Conservation (phyloP, 2,113 vertebrate species). For the Tichodroma muraria region DNA sequence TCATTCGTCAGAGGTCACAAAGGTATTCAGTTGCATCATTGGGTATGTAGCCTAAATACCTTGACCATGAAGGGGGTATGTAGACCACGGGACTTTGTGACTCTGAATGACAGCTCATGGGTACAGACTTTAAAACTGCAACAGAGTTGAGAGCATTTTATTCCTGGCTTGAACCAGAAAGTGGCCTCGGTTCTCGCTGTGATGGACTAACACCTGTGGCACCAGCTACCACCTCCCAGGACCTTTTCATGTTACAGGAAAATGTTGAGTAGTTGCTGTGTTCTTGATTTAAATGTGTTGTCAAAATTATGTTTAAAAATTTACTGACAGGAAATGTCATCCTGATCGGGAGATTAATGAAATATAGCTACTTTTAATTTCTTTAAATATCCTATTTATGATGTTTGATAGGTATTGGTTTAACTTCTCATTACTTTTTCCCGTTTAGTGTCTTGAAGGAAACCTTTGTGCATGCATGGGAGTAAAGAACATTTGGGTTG, state of each 20-base stretch:
- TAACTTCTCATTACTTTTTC: not conserved
- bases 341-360: not conserved
- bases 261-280: not conserved
- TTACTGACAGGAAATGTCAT: not conserved
- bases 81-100: conserved; percentile 13
- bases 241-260: not conserved
- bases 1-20: conserved; percentile 16
- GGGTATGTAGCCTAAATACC: conserved; percentile 30
- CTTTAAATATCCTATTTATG: not conserved
- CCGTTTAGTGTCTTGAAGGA: not conserved
- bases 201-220: conserved; percentile 17
- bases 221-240: not conserved
- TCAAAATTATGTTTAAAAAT: not conserved
- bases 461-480: not conserved
- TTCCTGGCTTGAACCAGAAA: not conserved
- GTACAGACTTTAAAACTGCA: not conserved
- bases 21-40: conserved; percentile 51
- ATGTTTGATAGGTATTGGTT: not conserved
- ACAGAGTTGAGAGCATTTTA: not conserved
- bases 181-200: rapidly evolving
- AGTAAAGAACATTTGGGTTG: not conserved
- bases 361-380: not conserved
- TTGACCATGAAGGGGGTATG: conserved; percentile 49
- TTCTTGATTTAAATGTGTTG: not conserved
- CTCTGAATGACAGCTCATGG: not conserved